These are phyloP conservation scores for Aporophyla nigra DNA, from an alignment of 2,888 invertebrate species.

Conservation along the genomic window DNA sequence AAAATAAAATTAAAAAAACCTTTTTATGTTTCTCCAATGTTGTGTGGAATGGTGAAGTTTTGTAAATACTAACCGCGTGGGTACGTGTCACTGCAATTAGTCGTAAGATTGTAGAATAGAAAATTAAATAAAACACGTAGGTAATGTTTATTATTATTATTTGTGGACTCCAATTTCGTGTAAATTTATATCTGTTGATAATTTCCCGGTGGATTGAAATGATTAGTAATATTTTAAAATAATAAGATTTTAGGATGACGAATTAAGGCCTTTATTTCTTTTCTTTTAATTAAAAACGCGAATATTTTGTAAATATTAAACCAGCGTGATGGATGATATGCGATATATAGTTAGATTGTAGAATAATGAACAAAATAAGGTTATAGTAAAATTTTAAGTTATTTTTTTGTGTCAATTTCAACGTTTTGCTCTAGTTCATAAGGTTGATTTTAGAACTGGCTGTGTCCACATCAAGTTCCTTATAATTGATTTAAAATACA, in stretches of 20 bases:
- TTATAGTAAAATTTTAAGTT: neutral
- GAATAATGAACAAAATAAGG: neutral
- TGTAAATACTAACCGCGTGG: neutral
- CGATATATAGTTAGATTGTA: neutral
- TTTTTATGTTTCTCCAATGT: neutral
- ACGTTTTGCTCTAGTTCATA: conserved; percentile 19
- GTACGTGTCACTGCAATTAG: neutral
- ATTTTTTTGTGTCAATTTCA: neutral
- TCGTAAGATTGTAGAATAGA: neutral
- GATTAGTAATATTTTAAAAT: neutral
- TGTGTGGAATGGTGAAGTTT: neutral
- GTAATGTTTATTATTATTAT: neutral
- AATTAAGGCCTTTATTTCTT: neutral
- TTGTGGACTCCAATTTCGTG: neutral
- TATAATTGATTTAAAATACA: conserved; percentile 17
- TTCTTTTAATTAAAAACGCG: neutral
- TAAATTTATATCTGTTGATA: too few relatives aligned
- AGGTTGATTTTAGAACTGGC: conserved; percentile 53
- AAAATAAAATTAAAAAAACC: neutral
- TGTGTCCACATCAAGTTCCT: conserved; percentile 57
- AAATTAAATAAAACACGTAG: neutral
- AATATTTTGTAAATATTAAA: neutral
- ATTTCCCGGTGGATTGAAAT: neutral
- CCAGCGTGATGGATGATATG: neutral
- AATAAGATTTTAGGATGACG: neutral